Base-by-base conservation (phyloP, 2,888 invertebrate species). In the Julus scandinavius region DNA sequence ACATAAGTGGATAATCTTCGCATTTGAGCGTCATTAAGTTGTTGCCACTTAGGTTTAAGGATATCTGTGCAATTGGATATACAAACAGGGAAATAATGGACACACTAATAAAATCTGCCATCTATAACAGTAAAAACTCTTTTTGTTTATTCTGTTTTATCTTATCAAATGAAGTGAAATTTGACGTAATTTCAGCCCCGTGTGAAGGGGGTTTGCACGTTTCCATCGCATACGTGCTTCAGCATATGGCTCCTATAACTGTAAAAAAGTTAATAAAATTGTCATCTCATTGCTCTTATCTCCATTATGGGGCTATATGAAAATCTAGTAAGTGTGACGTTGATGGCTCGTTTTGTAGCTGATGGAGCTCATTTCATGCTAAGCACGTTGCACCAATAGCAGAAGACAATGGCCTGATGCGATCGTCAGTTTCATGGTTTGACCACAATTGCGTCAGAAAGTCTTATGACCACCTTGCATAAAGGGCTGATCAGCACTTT, bases 291-390 rank as follows among this genome's bases (percentile, higher is more conserved):
- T 41, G 85, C 49, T 41, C 85, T 85, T 85, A 85, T 85, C 85
- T 85, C 49, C 85, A 85, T 85, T 85, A 85, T 41, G 85, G 41
- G 85, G 49, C 85, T 85, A n/a, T 85, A 85, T 85, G 85, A 85
- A 85, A 85, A 85, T 85, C 85, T 72, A 85, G 41, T 49, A 85
- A 85, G 49, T 45, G 85, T 85, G 85, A 85, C 85, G 49, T 41
- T 49, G 85, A 85, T 85, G 85, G 85, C 85, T 20, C 85, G 85
- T 85, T 85, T 85, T 85, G 85, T 85, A 45, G 41, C 85, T 85
- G 85, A 85, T 85, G 85, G 45, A n/a, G 49, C 49, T 45, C 85
- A 20, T 45, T 85, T 49, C 49, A 85, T 85, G 85, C 85, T 49
- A 85, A 85, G 49, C 87, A 87, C 87, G 87, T 87, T 40, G 50